Base-by-base conservation (phyloP, 2,113 vertebrate genomes). In the Ameiurus melas region DNA sequence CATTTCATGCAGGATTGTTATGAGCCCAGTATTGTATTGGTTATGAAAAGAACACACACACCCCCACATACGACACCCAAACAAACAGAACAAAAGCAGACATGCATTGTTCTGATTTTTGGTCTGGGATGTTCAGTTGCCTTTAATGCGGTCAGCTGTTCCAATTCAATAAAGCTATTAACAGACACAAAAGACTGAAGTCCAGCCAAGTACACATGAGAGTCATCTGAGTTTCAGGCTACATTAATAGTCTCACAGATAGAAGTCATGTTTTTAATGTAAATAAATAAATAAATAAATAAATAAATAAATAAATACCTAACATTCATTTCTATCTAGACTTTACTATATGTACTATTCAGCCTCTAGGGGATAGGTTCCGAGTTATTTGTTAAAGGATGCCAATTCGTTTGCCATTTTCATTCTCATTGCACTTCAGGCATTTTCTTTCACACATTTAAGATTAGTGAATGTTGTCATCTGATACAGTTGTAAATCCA, bases 121-220 rank as follows among this genome's bases (percentile, higher is more conserved):
- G 88, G 91, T 94, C 94, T 92, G 33, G 92, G 93, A 87, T 39
- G 22, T 94, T 95, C 92, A 91, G 93, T 93, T 91, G 92, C 90
- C 92, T 95, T 94, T 89, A 94, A 91, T 92, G 89, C 87, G 93
- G 93, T 95, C 93, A 95, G 92, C 93, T 84, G 86, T 95, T 95
- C 93, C 88, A 85, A 92, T 95, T 94, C 83, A 90, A 90, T 94
- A 92, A 92, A 92, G 91, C 91, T 89, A 83, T 94, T 91, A 93
- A 93, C 90, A 89, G 85, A 83, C 91, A 87, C 30, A 58, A 92
- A 94, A 93, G 89, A 91, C 92, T 92, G 92, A 91, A 88, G 86
- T 91, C 87, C 43, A 64, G 88, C 89, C 85, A 57, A 57, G 89
- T 91, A 86, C 89, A 87, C 85, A 84, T 16, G 77, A 58, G 73